Evolutionary conservation across 92 coral and sea anemone species (phyloP).

Genomic region (Metridium senile): DNA sequence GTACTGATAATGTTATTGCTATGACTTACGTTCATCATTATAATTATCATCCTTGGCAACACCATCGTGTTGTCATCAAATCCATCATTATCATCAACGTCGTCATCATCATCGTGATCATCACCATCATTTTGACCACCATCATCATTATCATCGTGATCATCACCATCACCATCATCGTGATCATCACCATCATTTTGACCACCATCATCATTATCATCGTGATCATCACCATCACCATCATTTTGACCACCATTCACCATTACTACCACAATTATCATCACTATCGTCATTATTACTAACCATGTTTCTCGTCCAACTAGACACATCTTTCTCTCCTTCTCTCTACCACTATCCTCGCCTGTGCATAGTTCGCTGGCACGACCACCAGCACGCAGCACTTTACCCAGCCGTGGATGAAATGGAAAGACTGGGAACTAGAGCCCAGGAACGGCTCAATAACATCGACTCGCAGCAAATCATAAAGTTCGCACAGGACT

Average conservation of each 20-base stretch:
- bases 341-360: constrained; percentile 91
- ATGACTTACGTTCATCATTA: too few species aligned
- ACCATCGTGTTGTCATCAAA: neutral
- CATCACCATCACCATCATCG: neutral
- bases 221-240: neutral
- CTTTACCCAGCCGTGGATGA: constrained; percentile 81
- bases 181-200: neutral
- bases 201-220: neutral
- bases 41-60: too few species aligned
- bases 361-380: constrained; percentile 76
- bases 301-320: constrained; percentile 1
- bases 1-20: too few species aligned
- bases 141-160: neutral
- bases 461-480: constrained; percentile 77
- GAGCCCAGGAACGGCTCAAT: constrained; percentile 76
- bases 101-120: neutral
- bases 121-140: neutral
- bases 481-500: constrained; percentile 72
- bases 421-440: constrained; percentile 67
- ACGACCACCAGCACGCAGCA: constrained; percentile 94
- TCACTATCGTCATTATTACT: neutral
- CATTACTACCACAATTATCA: neutral
- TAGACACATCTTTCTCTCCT: constrained; percentile 34
- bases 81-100: neutral
- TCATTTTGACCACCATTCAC: neutral